A percentile compares a stretch with the other conserved stretches of the same genome.
phyloP scores from a whole-genome alignment of 2,113 vertebrate species.

The Malaclemys terrapin region DNA sequence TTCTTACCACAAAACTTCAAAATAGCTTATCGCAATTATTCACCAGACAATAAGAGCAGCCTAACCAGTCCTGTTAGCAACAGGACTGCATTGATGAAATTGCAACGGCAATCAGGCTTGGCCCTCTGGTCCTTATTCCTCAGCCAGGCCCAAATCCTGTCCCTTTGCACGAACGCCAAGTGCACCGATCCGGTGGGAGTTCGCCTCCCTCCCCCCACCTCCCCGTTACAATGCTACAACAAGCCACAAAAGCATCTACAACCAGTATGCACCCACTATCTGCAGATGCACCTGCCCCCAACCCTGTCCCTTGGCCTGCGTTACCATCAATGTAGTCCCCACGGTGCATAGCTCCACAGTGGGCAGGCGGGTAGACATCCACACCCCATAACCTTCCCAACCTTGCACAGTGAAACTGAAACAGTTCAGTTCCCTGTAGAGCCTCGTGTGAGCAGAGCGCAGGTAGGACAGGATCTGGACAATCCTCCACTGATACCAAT shows the following conservation, averaged over 20 bases:
- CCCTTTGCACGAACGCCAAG: neutral
- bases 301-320: neutral
- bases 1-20: neutral
- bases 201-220: neutral
- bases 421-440: fast-evolving
- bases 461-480: neutral
- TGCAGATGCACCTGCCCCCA: neutral
- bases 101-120: neutral
- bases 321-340: neutral
- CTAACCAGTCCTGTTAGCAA: neutral
- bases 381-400: neutral
- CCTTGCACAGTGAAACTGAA: neutral
- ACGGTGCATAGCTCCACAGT: neutral
- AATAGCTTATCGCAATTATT: neutral
- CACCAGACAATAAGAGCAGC: neutral
- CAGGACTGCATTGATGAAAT: neutral
- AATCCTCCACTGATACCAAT: neutral
- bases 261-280: neutral
- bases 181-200: neutral
- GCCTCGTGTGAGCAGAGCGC: fast-evolving
- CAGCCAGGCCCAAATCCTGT: neutral
- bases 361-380: neutral
- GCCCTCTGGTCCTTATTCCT: neutral
- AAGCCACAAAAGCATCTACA: neutral
- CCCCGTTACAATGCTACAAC: neutral